Conservation (phyloP, 2,797 vertebrate genomes). For the Tapera naevia region DNA sequence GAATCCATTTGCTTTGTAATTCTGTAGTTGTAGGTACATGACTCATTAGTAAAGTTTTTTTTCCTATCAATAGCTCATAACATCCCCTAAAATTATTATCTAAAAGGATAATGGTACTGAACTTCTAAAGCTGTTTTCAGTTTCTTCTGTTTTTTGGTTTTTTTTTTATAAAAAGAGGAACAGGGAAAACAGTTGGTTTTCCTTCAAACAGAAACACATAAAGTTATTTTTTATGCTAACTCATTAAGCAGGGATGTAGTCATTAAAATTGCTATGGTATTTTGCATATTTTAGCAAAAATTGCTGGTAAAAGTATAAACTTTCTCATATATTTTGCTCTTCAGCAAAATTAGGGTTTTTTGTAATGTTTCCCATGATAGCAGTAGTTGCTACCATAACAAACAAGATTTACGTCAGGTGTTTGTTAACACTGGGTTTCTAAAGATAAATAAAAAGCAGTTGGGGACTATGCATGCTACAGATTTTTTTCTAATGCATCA, state of each 20-base stretch:
- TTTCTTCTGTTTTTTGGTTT: neutral
- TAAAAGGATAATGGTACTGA: neutral
- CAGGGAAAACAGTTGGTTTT: neutral
- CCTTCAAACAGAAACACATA: neutral
- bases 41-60: neutral
- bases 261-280: neutral
- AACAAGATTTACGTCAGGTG: conserved; percentile 14
- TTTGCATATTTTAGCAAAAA: conserved; percentile 12
- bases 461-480: neutral
- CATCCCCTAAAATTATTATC: neutral
- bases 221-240: neutral
- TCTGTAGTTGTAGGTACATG: neutral
- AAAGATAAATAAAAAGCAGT: conserved; percentile 9
- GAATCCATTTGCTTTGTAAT: conserved; percentile 7
- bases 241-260: neutral
- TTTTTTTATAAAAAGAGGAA: neutral
- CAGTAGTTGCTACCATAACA: neutral
- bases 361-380: neutral
- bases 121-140: neutral
- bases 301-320: neutral
- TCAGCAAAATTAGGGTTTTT: neutral
- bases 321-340: neutral
- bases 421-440: conserved; percentile 2
- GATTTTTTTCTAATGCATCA: neutral
- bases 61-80: neutral